Conservation (phyloP, 30 jellyfish, hydroid and myxozoan species). For the Hydractinia symbiolongicarpus region DNA sequence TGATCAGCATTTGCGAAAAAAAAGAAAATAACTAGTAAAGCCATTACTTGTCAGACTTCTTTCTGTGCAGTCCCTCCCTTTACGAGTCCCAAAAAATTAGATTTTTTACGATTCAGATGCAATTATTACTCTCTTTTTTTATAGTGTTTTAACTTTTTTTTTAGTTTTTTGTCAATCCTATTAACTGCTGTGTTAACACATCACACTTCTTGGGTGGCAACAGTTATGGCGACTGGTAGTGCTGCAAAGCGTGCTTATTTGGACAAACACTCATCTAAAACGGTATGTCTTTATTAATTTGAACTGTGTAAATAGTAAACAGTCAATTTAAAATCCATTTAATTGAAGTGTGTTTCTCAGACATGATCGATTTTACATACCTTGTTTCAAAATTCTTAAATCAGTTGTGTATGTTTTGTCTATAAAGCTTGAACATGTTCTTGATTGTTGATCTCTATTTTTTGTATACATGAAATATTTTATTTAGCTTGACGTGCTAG, state of each 20-base stretch:
- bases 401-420: too few species aligned
- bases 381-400: too few species aligned
- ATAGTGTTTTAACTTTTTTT: conserved; percentile 4
- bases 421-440: too few species aligned
- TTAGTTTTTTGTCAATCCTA: conserved; percentile 74
- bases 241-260: conserved; percentile 66
- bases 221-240: conserved; percentile 84
- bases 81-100: too few species aligned
- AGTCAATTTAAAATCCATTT: neutral
- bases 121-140: neutral
- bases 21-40: conserved; percentile 92
- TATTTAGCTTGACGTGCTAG: conserved; percentile 74
- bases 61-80: neutral
- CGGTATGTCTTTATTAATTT: conserved; percentile 45
- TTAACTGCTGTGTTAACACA: conserved; percentile 92
- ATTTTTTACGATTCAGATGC: too few species aligned
- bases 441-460: too few species aligned
- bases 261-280: conserved; percentile 83
- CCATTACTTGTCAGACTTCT: neutral
- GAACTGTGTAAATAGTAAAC: neutral
- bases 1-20: conserved; percentile 54
- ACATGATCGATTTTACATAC: too few species aligned
- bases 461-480: neutral
- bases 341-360: too few species aligned
- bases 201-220: conserved; percentile 97